A percentile compares a stretch with the other conserved stretches of the same genome.
Conservation (phyloP, 92 coral and sea anemone species). For the Epizoanthus ramosus region DNA sequence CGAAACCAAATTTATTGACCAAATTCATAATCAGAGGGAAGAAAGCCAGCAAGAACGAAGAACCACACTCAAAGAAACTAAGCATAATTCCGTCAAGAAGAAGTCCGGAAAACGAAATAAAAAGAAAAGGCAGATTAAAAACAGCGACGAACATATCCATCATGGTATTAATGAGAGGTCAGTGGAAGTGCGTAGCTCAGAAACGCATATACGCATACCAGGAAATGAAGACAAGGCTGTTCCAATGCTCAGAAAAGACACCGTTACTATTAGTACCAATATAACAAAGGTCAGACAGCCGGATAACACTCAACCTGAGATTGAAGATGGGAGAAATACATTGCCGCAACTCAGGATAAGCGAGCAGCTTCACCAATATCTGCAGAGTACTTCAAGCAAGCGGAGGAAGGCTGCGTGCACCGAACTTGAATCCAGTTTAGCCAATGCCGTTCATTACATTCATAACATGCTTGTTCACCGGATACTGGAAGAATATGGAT, state of each 20-base stretch:
- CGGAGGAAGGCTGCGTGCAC: conserved; percentile 74
- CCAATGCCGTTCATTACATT: conserved; percentile 68
- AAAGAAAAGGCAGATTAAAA: neutral
- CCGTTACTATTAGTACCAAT: neutral
- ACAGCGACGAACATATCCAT: neutral
- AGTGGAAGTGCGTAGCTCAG: neutral
- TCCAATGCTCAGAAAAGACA: neutral
- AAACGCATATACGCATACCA: neutral
- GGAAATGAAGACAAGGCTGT: neutral
- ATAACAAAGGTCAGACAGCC: conserved; percentile 22
- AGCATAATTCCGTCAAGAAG: no score
- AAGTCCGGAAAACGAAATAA: neutral
- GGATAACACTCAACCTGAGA: conserved; percentile 8
- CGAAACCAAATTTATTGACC: neutral
- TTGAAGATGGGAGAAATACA: conserved; percentile 32
- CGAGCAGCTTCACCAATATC: conserved; percentile 47
- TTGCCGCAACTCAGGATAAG: conserved; percentile 53
- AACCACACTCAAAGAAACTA: neutral
- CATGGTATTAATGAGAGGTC: neutral
- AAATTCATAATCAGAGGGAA: neutral
- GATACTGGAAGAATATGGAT: conserved; percentile 77
- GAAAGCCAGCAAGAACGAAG: neutral
- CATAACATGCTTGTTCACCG: conserved; percentile 79
- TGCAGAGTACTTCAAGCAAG: conserved; percentile 38
- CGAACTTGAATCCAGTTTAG: conserved; percentile 64